Conservation (phyloP, 1,140 invertebrate genomes). For the Hypothenemus hampei region DNA sequence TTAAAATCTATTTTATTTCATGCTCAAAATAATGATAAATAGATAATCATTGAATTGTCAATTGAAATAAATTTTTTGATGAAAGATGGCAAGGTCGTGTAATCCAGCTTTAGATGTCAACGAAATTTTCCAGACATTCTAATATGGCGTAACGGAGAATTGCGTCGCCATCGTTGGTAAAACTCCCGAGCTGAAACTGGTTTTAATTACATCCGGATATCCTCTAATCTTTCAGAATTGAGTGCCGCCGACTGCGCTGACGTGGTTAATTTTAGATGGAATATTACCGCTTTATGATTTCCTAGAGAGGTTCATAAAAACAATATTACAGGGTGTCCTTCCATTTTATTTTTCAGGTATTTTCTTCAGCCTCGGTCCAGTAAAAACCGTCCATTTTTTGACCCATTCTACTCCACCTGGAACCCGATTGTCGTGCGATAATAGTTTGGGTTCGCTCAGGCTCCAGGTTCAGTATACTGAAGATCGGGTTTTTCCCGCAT, state of each 20-base stretch:
- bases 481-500: conserved; percentile 79
- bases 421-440: conserved; percentile 57
- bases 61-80: no score
- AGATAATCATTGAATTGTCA: no score
- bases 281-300: conserved; percentile 9
- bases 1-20: no score
- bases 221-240: conserved; percentile 22
- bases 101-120: no score
- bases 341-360: conserved; percentile 57
- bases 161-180: neutral
- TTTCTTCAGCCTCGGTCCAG: conserved; percentile 72
- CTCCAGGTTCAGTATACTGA: conserved; percentile 83
- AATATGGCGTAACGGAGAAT: no score
- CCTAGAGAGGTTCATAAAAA: no score
- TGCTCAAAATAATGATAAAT: no score
- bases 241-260: conserved; percentile 8
- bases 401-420: conserved; percentile 63
- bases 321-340: no score
- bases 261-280: conserved; percentile 15
- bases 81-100: no score
- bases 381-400: conserved; percentile 55
- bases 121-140: no score
- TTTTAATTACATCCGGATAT: conserved; percentile 24
- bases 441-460: conserved; percentile 72
- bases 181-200: conserved; percentile 9